Base-by-base conservation (phyloP, 2,888 invertebrate genomes). In the Drosophila acutilabella region DNA sequence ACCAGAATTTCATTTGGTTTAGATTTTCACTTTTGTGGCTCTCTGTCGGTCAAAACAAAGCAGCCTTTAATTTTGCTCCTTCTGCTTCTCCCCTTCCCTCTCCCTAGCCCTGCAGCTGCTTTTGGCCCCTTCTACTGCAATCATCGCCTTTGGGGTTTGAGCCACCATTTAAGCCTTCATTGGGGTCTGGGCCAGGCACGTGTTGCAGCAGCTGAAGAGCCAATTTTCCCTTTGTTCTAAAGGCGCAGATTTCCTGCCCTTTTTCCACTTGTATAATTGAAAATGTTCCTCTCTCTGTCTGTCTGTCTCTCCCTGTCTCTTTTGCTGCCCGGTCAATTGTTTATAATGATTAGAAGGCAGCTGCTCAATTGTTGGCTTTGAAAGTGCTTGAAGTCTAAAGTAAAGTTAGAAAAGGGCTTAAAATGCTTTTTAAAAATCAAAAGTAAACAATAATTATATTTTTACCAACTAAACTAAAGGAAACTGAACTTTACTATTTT, bases 1-100 rank as follows among this genome's bases (percentile, higher is more conserved):
- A 89, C 89, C 86, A 85, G 89, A 89, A 83, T 89, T 85, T 83
- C 80, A 68, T 80, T 88, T 70, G 88, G 89, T 88, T 85, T 83
- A 89, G 89, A 85, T 85, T 85, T 85, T 85, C 88, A 85, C 85
- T 85, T 85, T 85, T 85, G 89, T 58, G 75, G 84, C 36, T 36
- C 13, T 70, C 88, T 78, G 71, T 74, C 79, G 76, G 71, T 75
- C 79, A 74, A 77, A 45, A 38, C 51, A 20, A 18, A 41, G 18
- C 41, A 20, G 30, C 30, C 30, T 30, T 30, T 36, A 36, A 36
- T 13, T 8, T 13, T 8, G 10, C 13, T 10, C 8, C 36, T n/a
- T n/a, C n/a, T n/a, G 2, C 13, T 16, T 10, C n/a, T n/a, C 4
- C 14, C 13, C 14, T n/a, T 16, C 18, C n/a, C n/a, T 41, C 2